Conservation (phyloP, 2,113 vertebrate genomes). For the Onychorhynchus coronatus region DNA sequence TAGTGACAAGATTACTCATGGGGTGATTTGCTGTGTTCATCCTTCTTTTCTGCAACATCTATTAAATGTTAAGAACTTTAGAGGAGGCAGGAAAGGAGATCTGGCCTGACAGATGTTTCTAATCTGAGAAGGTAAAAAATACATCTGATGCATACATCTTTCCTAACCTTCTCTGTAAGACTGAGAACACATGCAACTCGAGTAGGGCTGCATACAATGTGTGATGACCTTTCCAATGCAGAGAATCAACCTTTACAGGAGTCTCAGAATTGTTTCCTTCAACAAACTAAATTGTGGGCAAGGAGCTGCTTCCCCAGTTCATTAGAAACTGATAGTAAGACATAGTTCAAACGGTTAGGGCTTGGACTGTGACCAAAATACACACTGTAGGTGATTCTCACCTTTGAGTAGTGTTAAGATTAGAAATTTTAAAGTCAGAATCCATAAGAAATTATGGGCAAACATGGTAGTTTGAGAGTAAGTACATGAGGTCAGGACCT, state of each 20-base stretch:
- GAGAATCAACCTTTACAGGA: neutral
- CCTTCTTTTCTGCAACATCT: neutral
- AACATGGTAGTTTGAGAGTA: neutral
- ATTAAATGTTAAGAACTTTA: neutral
- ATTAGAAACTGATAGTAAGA: neutral
- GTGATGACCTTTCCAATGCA: rapidly evolving
- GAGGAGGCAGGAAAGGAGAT: neutral
- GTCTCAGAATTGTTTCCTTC: neutral
- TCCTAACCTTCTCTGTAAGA: neutral
- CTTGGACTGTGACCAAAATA: neutral
- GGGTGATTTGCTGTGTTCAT: neutral
- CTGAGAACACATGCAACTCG: rapidly evolving
- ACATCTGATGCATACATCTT: neutral
- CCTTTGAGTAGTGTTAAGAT: neutral
- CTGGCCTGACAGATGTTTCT: neutral
- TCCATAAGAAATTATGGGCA: neutral
- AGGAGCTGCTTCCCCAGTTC: neutral
- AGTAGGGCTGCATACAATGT: neutral
- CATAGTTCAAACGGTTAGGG: neutral
- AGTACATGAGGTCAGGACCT: neutral
- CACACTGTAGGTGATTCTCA: neutral
- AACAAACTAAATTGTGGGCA: neutral
- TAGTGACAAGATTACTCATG: neutral
- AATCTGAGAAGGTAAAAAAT: neutral
- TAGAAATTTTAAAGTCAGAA: neutral